Evolutionary conservation across 1,140 invertebrate species (phyloP), one percentile per base, ranked within the genome.

Genomic region (Aphaenogaster floridana): DNA sequence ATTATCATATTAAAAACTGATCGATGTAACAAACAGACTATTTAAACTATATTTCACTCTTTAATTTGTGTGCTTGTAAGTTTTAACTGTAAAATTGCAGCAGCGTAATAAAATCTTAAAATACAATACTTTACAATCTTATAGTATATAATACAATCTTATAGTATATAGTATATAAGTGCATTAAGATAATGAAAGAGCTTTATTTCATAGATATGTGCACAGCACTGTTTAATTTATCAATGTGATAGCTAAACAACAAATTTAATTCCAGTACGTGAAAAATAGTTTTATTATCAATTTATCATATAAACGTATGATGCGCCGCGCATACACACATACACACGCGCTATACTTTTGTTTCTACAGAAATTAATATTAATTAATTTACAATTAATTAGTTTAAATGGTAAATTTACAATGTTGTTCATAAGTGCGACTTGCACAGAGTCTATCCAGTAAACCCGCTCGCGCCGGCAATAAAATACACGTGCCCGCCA

Each of bases 401-500:
- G 59, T 54, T 90, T 79, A 78, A 89, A 83, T 68, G 63, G 83
- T 90, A 89, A 77, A 87, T 91, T 87, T 88, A 89, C 88, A 86
- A 88, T 88, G 34, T 48, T 64, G 57, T 86, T 78, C 86, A 92
- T 88, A 52, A 84, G 83, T 71, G 36, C 76, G 42, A 81, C 89
- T 76, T 36, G 8, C 48, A 13, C 34, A 59, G 17, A 6, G 17
- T 36, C 59, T 64, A 34, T 36, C 39, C 13, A 59, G 69, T n/a
- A 85, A 48, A 4, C 2, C 72, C 28, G 57, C 63, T 71, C 61
- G 9, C 28, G n/a, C 63, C 57, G 88, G 64, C 79, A 83, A 57
- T n/a, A 48, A n/a, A 13, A 79, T 86, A 76, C 94, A 95, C 94
- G 94, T 95, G 94, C 92, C 93, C 93, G 94, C 93, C 92, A 94